A percentile compares a stretch with the other conserved stretches of the same genome.
These are phyloP conservation scores for Artibeus jamaicensis DNA, from an alignment of 2,797 vertebrate species.

Conservation along the genomic window DNA sequence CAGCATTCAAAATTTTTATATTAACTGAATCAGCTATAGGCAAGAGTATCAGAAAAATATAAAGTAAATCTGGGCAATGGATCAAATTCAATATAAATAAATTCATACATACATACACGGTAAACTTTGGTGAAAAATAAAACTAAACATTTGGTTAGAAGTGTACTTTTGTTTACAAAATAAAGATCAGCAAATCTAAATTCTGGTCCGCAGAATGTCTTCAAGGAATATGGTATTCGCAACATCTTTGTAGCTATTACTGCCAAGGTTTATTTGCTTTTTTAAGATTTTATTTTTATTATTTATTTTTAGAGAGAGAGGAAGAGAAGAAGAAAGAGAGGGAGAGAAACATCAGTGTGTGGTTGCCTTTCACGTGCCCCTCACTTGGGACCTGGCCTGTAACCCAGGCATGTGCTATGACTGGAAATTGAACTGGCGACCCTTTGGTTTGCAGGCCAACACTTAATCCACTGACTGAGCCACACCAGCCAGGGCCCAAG, in stretches of 20 bases:
- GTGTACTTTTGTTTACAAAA: conserved; percentile 5
- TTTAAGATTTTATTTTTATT: too few relatives aligned
- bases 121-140: conserved; percentile 23
- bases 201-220: background rate
- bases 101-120: background rate
- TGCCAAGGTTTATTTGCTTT: background rate
- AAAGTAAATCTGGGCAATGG: conserved; percentile 10
- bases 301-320: too few relatives aligned
- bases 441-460: too few relatives aligned
- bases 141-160: conserved; percentile 5
- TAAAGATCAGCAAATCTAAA: conserved; percentile 26
- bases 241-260: background rate
- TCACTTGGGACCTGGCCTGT: too few relatives aligned
- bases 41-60: conserved; percentile 51
- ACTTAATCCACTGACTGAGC: too few relatives aligned
- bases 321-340: too few relatives aligned
- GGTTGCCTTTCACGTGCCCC: too few relatives aligned
- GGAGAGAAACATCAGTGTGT: too few relatives aligned
- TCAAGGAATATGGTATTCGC: background rate
- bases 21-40: conserved; percentile 96
- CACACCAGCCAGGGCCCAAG: too few relatives aligned
- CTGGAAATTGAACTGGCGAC: too few relatives aligned
- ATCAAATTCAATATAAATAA: background rate
- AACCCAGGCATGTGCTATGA: too few relatives aligned
- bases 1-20: conserved; percentile 99